phyloP scores from a whole-genome alignment of 2,888 invertebrate genomes.

The Branchellion lobata region DNA sequence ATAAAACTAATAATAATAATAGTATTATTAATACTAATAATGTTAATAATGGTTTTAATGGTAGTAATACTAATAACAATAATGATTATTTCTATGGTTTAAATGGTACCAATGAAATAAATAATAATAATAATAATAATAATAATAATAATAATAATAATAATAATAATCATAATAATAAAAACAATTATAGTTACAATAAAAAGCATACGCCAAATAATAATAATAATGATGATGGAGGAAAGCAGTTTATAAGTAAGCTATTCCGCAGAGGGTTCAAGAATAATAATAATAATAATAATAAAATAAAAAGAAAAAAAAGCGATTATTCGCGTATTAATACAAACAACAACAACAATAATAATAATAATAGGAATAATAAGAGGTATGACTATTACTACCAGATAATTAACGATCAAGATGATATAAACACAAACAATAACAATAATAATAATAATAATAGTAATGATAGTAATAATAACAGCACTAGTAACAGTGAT shows the following conservation, averaged over 20 bases:
- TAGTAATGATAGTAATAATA: no score
- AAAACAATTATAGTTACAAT: background rate
- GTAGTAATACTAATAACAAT: background rate
- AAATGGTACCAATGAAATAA: background rate
- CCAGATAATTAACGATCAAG: no score
- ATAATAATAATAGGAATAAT: no score
- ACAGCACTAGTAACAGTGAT: no score
- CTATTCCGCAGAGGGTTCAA: background rate
- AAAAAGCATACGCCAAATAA: background rate
- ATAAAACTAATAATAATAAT: background rate
- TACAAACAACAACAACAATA: background rate
- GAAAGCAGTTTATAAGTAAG: background rate
- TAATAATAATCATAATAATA: constrained; percentile 8
- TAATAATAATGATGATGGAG: background rate
- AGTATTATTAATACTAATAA: background rate
- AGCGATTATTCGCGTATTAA: background rate
- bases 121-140: background rate
- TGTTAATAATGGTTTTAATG: background rate
- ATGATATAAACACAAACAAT: no score
- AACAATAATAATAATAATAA: no score
- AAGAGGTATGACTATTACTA: no score
- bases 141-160: background rate
- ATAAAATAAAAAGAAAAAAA: background rate
- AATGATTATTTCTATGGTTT: background rate
- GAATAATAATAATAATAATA: background rate